A percentile compares a stretch with the other conserved stretches of the same genome.
Evolutionary conservation across 35 echinoderm and acorn worm genomes (phyloP).

Genomic region (Heliocidaris erythrogramma): DNA sequence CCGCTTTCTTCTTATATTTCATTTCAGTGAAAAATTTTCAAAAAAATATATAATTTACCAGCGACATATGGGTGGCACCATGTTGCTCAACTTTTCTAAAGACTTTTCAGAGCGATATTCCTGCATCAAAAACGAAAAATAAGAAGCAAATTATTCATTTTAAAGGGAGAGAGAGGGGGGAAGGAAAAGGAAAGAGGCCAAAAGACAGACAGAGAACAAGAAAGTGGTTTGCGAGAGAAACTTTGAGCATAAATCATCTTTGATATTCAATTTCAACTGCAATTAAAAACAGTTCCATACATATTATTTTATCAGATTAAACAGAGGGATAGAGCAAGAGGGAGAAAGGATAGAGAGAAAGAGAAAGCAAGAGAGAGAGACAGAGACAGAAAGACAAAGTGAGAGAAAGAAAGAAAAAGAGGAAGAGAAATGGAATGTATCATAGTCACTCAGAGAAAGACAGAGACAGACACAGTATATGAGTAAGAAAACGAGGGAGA

Average conservation of each 20-base stretch:
- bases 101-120: constrained; percentile 99
- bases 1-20: too few relatives aligned
- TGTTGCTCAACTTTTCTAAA: constrained; percentile 84
- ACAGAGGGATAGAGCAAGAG: neutral
- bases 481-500: too few relatives aligned
- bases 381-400: neutral
- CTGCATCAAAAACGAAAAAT: constrained; percentile 52
- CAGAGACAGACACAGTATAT: too few relatives aligned
- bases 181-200: neutral
- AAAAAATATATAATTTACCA: constrained; percentile 70
- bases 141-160: neutral
- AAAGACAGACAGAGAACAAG: neutral
- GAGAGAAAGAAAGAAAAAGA: neutral
- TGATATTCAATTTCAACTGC: too few relatives aligned
- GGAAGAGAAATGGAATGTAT: too few relatives aligned
- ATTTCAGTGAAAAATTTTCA: too few relatives aligned
- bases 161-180: neutral
- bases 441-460: too few relatives aligned
- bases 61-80: constrained; percentile 90
- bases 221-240: neutral
- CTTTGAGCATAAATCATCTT: too few relatives aligned
- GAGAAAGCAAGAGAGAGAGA: neutral
- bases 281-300: too few relatives aligned
- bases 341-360: neutral
- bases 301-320: neutral